Conservation (phyloP, 2,888 invertebrate species). For the Brachypalpus laphriformis region DNA sequence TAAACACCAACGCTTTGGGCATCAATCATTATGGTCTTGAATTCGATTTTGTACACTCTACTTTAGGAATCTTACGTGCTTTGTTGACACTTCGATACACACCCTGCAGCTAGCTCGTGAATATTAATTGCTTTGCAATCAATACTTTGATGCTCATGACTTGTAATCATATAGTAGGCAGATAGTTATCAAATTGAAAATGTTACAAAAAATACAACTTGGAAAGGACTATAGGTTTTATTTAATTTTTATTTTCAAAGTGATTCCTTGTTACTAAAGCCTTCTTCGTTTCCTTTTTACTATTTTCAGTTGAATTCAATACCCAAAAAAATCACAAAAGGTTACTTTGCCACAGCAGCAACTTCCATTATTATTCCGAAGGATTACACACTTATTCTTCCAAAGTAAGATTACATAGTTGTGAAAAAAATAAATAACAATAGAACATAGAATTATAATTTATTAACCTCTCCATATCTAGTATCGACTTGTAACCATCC, state of each 20-base stretch:
- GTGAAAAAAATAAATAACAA: background rate
- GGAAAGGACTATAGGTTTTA: background rate
- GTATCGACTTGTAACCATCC: conserved; percentile 12
- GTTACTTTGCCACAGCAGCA: conserved; percentile 45
- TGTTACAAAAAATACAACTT: no score
- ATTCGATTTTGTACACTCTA: conserved; percentile 3
- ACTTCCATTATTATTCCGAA: conserved; percentile 64
- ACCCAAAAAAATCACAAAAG: conserved; percentile 20
- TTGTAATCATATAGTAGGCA: no score
- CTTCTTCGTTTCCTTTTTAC: conserved; percentile 19
- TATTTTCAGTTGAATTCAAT: conserved; percentile 61
- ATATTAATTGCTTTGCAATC: conserved; percentile 29
- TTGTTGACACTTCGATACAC: conserved; percentile 9
- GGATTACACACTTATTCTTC: conserved; percentile 13
- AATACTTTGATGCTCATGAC: background rate
- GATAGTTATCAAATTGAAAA: background rate
- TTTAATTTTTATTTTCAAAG: background rate
- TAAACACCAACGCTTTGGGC: background rate
- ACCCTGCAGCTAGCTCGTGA: conserved; percentile 17
- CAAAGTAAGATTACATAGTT: conserved; percentile 27
- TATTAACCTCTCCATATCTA: background rate
- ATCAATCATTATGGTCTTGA: background rate
- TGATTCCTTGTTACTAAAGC: conserved; percentile 1
- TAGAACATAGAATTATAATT: background rate
- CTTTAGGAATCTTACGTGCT: conserved; percentile 1